Evolutionary conservation across 2,113 vertebrate genomes (phyloP).

Genomic region (Brachyhypopomus occidentalis): DNA sequence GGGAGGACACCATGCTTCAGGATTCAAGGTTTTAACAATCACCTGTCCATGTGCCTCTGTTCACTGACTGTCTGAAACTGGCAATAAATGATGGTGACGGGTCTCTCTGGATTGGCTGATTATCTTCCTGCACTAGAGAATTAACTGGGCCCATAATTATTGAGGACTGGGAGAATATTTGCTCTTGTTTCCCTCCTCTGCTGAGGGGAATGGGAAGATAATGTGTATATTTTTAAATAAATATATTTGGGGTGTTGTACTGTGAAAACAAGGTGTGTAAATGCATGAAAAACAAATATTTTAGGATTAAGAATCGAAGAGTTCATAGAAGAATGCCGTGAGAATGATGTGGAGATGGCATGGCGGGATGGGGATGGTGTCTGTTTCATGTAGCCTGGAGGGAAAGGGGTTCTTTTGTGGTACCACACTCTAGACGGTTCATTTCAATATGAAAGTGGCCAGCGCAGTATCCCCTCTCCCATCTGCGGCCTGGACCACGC

Average conservation of each 20-base stretch:
- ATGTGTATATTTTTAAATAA: background rate
- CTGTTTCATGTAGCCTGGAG: constrained; percentile 23
- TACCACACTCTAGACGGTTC: constrained; percentile 29
- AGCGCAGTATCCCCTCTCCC: constrained; percentile 29
- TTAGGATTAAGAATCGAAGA: background rate
- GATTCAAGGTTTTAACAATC: constrained; percentile 9
- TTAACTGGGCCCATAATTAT: background rate
- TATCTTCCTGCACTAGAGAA: background rate
- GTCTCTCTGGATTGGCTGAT: background rate
- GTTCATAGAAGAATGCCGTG: background rate
- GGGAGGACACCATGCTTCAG: background rate
- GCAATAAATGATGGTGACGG: constrained; percentile 23
- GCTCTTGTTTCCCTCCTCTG: background rate
- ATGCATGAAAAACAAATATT: no score
- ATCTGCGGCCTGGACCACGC: constrained; percentile 28
- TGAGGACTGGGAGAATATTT: background rate
- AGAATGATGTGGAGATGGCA: background rate
- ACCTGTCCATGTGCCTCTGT: background rate
- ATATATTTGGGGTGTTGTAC: background rate
- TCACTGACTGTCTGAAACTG: background rate
- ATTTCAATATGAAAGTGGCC: constrained; percentile 59
- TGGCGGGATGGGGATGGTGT: constrained; percentile 18
- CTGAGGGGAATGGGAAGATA: background rate
- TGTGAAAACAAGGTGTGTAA: no score
- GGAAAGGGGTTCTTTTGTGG: constrained; percentile 29